Evolutionary conservation across 2,113 vertebrate genomes (phyloP), one percentile per base, ranked within the genome.

Genomic region (Speoplatyrhinus poulsoni): DNA sequence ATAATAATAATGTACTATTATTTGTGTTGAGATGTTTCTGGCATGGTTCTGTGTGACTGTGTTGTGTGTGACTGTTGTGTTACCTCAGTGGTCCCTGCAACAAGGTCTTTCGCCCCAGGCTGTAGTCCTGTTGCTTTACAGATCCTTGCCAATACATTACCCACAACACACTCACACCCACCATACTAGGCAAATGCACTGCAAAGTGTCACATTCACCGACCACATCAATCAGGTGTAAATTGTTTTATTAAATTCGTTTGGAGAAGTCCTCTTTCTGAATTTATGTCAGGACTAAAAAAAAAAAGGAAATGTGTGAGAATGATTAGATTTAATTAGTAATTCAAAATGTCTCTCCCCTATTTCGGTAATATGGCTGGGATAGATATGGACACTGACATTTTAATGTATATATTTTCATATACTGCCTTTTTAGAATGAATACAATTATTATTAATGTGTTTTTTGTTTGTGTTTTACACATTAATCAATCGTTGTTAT

Each of bases 11-110:
- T 26, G 26, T 26, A 26, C 4, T 17, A 53, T 17, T 79, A 62
- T 67, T 67, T 46, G 63, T 10, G 19, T 50, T 26, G 13, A 67
- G 33, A 4, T 9, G 26, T 9, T 33, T 2, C 55, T 66, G 47
- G 11, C 36, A 41, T 6, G 36, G 6, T 62, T 65, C 67, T 75
- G 9, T 73, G 67, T 72, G 52, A 69, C 60, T 72, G 19, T 65
- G 17, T 36, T 12, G 19, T 19, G 19, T 62, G 65, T 65, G 19
- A 19, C 19, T 50, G 65, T 52, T 52, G 64, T 76, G 69, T 33
- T 26, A 26, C 50, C 46, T 69, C 66, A 13, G 47, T 67, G 36
- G 70, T 19, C 10, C 3, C 49, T 11, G 3, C 10, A 63, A 55
- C 64, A 46, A 26, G 26, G 26, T 57, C 54, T 26, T 1, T 26